Percentiles rank a stretch among this genome's conserved stretches.
phyloP scores from a whole-genome alignment of 2,888 invertebrate species.

The Tetragnatha montana region DNA sequence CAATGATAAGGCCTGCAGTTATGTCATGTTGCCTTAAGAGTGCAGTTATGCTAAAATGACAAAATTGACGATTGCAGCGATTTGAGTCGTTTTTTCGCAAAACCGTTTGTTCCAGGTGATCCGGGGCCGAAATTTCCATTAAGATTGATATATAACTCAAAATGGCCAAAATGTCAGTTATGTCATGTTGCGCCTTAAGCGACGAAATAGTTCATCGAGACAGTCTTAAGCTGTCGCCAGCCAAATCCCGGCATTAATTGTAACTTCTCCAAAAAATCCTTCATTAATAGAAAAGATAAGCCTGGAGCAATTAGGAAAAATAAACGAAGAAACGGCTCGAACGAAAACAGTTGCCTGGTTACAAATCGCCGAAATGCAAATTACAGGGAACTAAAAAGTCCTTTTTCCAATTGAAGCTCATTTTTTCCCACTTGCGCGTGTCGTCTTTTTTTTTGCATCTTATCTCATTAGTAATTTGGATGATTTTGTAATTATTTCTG shows the following conservation, averaged over 20 bases:
- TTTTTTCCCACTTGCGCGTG: not conserved
- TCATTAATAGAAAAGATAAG: slow-evolving; percentile 13
- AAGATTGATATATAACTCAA: too few species aligned
- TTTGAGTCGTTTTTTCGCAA: too few species aligned
- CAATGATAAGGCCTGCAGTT: too few species aligned
- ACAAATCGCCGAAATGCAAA: slow-evolving; percentile 28
- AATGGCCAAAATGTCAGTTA: too few species aligned
- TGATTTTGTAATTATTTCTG: slow-evolving; percentile 36
- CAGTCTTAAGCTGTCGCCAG: not conserved
- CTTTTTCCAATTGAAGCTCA: not conserved
- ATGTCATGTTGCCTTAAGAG: too few species aligned
- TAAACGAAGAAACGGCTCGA: not conserved
- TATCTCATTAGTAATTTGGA: slow-evolving; percentile 36
- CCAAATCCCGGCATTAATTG: slow-evolving; percentile 17
- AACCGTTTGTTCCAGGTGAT: too few species aligned
- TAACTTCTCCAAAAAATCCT: slow-evolving; percentile 1
- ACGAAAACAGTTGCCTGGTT: not conserved
- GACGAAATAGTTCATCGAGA: slow-evolving; percentile 16
- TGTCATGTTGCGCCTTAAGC: too few species aligned
- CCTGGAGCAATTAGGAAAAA: slow-evolving; percentile 19
- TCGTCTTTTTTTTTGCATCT: slow-evolving; percentile 3
- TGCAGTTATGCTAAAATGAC: too few species aligned
- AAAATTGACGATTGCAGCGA: too few species aligned
- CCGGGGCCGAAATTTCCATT: too few species aligned
- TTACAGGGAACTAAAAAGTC: slow-evolving; percentile 15